A percentile compares a stretch with the other conserved stretches of the same genome.
phyloP scores from a whole-genome alignment of 2,797 vertebrate species.

The Acanthurus lineatus region DNA sequence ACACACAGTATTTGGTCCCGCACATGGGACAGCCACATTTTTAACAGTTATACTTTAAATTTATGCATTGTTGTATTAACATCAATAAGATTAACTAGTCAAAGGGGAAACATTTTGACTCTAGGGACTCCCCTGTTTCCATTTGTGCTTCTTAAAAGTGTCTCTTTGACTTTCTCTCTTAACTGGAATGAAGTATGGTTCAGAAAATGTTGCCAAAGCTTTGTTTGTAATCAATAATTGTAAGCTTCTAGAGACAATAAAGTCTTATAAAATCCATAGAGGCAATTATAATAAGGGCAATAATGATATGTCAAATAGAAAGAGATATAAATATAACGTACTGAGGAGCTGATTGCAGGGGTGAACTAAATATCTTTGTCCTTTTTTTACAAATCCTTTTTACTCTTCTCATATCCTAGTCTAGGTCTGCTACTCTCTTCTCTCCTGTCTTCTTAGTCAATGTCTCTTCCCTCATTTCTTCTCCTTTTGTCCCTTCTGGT shows the following conservation, averaged over 20 bases:
- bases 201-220: slow-evolving; percentile 42
- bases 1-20: neutral
- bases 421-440: too few relatives aligned
- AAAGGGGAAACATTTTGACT: neutral
- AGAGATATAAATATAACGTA: slow-evolving; percentile 6
- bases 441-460: neutral
- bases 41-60: neutral
- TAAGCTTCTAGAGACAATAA: slow-evolving; percentile 46
- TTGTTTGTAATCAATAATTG: slow-evolving; percentile 46
- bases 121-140: neutral
- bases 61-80: neutral
- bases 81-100: neutral
- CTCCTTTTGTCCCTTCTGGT: neutral
- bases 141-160: neutral
- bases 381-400: neutral
- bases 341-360: slow-evolving; percentile 19
- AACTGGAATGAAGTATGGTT: slow-evolving; percentile 47
- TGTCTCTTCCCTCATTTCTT: neutral
- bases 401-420: neutral
- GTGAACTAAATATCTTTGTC: neutral
- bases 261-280: slow-evolving; percentile 53
- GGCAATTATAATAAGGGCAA: slow-evolving; percentile 43
- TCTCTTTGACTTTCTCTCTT: slow-evolving; percentile 33
- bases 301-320: slow-evolving; percentile 49
- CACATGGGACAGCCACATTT: neutral